Percentiles rank a stretch among this genome's conserved stretches.
These are phyloP conservation scores for Narcine bancroftii DNA, from an alignment of 2,113 vertebrate species.

Conservation along the genomic window DNA sequence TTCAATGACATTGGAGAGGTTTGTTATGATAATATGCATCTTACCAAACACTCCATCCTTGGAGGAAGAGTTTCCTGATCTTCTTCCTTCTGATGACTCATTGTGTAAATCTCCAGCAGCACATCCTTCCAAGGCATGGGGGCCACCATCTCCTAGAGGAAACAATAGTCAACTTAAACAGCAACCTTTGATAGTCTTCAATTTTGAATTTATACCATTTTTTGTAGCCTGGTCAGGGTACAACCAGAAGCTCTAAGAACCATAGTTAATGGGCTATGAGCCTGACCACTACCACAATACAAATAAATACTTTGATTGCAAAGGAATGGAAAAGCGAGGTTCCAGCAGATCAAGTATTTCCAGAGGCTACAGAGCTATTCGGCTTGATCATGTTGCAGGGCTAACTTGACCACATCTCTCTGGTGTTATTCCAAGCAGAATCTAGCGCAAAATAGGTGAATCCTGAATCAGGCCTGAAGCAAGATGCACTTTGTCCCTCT, in stretches of 20 bases:
- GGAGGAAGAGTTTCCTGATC: neutral
- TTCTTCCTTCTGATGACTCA: slow-evolving; percentile 37
- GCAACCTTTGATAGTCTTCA: neutral
- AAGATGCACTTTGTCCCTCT: neutral
- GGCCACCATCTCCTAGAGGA: slow-evolving; percentile 51
- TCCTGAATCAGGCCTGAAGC: neutral
- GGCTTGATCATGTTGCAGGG: neutral
- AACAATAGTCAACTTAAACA: slow-evolving; percentile 12
- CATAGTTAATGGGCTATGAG: neutral
- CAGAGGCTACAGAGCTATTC: neutral
- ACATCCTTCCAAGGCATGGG: slow-evolving; percentile 50
- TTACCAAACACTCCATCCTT: slow-evolving; percentile 38
- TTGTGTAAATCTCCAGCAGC: slow-evolving; percentile 45
- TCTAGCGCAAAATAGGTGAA: neutral
- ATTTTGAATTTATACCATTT: neutral
- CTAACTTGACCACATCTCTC: neutral
- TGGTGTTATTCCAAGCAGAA: neutral
- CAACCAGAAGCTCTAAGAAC: neutral
- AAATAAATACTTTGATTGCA: neutral
- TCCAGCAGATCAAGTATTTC: neutral
- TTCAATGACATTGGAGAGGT: neutral
- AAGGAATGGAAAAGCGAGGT: no score
- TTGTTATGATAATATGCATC: slow-evolving; percentile 35
- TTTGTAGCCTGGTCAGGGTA: neutral
- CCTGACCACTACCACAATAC: neutral